Evolutionary conservation across 1,140 invertebrate species (phyloP), one percentile per base, ranked within the genome.

Genomic region (Varroa destructor): DNA sequence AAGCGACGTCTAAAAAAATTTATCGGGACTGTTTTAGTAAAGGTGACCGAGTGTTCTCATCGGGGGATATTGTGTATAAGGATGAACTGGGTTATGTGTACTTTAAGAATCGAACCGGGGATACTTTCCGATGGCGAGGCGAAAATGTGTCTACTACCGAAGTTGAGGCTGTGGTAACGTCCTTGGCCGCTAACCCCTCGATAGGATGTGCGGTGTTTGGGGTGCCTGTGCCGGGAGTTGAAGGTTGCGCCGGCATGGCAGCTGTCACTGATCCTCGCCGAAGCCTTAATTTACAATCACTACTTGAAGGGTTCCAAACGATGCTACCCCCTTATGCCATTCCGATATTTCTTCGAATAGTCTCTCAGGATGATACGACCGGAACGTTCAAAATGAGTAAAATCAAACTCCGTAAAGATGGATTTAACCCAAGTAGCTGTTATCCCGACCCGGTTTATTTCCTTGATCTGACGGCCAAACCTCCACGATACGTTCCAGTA

Each of bases 131-230:
- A 4, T 84, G 83, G 83, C 78, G 81, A 61, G 83, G 83, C 61
- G 83, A 99, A 82, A 99, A 99, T 81, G 95, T 99, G 1, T 96
- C 92, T 2, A 99, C 97, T 0, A 89, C 89, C 3, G 97, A 99
- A 83, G 89, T 99, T 1, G 96, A 99, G 81, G 89, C 87, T 1
- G 86, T 93, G 71, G 84, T 99, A 0, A 95, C 91, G 73, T 90
- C 90, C 78, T 79, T 91, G 40, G 82, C 89, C 37, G 61, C 84
- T 75, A 84, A 84, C 74, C 83, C 84, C 6, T 82, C 81, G 0
- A 84, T 25, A 25, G 61, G 61, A 40, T 67, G 61, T 37, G 46
- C 61, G 10, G 61, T 67, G 3, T 67, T 25, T 71, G 72, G 40
- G 72, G 61, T 67, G 12, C 40, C 40, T 12, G 61, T 67, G 14